These are phyloP conservation scores for Corydoras maculifer DNA, from an alignment of 2,113 vertebrate species.

Conservation along the genomic window DNA sequence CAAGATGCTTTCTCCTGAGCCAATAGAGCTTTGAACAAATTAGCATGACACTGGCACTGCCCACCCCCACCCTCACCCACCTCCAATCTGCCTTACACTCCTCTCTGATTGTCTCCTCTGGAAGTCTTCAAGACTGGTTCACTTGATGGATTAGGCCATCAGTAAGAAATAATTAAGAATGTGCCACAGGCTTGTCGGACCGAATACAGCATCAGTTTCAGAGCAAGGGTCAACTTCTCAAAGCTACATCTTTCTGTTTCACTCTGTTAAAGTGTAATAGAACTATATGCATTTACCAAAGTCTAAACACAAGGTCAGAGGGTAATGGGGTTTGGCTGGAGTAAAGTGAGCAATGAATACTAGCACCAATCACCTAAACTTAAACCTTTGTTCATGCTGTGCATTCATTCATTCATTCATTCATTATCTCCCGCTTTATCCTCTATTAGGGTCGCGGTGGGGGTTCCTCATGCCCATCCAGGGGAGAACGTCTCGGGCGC, in stretches of 20 bases:
- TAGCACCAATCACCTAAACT: background rate
- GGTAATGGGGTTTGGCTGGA: constrained; percentile 26
- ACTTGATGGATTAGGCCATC: constrained; percentile 66
- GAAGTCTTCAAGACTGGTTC: constrained; percentile 39
- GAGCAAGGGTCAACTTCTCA: constrained; percentile 52
- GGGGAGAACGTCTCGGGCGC: no score
- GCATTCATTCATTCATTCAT: background rate
- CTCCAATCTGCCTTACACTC: constrained; percentile 24
- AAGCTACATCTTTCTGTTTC: constrained; percentile 50
- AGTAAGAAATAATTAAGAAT: constrained; percentile 66
- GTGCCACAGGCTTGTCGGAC: constrained; percentile 56
- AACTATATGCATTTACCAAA: constrained; percentile 28
- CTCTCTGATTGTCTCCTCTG: constrained; percentile 21
- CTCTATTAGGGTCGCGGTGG: no score
- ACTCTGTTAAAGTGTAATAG: constrained; percentile 36
- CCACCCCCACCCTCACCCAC: constrained; percentile 42
- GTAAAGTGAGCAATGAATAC: constrained; percentile 5
- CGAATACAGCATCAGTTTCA: constrained; percentile 53
- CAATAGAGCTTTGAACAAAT: background rate
- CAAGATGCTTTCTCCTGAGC: background rate
- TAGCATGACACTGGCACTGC: constrained; percentile 35
- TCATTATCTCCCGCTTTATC: no score
- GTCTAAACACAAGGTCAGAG: constrained; percentile 30
- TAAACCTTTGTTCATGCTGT: constrained; percentile 1
- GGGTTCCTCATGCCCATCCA: no score